Base-by-base conservation (phyloP, 2,888 invertebrate genomes). In the Operophtera brumata region DNA sequence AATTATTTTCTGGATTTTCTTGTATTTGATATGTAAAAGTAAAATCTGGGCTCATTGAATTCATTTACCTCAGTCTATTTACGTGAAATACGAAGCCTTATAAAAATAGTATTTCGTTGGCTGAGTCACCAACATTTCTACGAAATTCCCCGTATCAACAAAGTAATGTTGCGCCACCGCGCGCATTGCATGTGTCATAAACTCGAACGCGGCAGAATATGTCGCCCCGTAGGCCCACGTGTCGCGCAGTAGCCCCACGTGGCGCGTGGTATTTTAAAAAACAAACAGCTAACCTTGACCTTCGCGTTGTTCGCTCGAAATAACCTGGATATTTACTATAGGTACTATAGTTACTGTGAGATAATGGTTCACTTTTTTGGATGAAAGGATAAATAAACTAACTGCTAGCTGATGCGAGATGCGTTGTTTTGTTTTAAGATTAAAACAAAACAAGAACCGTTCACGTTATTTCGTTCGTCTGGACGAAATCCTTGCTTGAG, bases 231-330 rank as follows among this genome's bases (percentile, higher is more conserved):
- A 36, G 40, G 37, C 51, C 8, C 13, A 11, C 7, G 11, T 20
- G 20, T 2, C 20, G 20, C 20, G n/a, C n/a, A n/a, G 9, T 32
- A 5, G 12, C 13, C 30, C 10, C 52, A 49, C 49, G 50, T 46
- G 47, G 51, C 41, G 46, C 43, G 37, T 14, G 41, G 41, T 28
- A 45, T 54, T 54, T 43, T 39, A 52, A 56, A 51, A 57, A 52
- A 48, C 35, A 47, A 47, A 54, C 47, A 37, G 34, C 14, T 35
- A 40, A 25, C 47, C 51, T 56, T 57, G 47, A 41, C 57, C 51
- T 45, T 47, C 43, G 51, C 44, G 49, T 46, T 32, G 49, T 42
- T 39, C 42, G 43, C 47, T 50, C 39, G 34, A 37, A 50, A 50
- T 55, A 55, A 42, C 40, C 46, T 46, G 45, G 50, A 55, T 37